phyloP scores from a whole-genome alignment of 2,113 vertebrate genomes.

The Apodemus speciosus region DNA sequence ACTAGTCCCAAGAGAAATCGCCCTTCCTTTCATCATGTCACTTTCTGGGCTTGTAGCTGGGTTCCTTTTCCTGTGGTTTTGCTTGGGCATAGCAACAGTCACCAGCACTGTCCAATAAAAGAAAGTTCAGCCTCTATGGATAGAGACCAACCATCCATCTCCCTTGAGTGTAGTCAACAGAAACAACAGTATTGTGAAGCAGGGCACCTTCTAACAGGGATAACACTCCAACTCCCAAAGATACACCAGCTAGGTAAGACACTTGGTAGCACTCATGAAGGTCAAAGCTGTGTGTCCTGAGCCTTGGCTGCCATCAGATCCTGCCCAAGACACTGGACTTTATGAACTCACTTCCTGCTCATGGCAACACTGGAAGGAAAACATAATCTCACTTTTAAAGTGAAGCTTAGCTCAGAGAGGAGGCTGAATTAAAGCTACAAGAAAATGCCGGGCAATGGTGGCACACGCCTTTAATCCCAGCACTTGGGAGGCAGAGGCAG shows the following conservation, averaged over 20 bases:
- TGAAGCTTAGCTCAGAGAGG: background rate
- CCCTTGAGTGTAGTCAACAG: background rate
- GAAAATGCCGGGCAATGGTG: too few relatives aligned
- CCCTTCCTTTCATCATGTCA: background rate
- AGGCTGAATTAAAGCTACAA: background rate
- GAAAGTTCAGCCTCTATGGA: background rate
- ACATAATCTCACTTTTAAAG: background rate
- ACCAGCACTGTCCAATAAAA: background rate
- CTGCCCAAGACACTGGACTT: background rate
- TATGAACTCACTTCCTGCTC: background rate
- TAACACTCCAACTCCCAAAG: background rate
- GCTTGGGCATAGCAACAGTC: background rate
- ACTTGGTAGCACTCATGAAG: background rate
- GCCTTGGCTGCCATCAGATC: background rate
- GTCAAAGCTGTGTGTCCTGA: background rate
- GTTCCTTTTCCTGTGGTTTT: fast-evolving
- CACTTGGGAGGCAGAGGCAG: too few relatives aligned
- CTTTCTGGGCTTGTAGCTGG: background rate
- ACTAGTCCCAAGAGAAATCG: background rate
- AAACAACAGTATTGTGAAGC: too few relatives aligned
- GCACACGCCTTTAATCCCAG: too few relatives aligned
- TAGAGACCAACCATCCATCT: background rate
- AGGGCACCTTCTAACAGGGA: fast-evolving
- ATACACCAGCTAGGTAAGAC: background rate
- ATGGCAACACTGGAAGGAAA: background rate